Evolutionary conservation across 2,797 vertebrate genomes (phyloP), one percentile per base, ranked within the genome.

Genomic region (Sebastes matsubarae): DNA sequence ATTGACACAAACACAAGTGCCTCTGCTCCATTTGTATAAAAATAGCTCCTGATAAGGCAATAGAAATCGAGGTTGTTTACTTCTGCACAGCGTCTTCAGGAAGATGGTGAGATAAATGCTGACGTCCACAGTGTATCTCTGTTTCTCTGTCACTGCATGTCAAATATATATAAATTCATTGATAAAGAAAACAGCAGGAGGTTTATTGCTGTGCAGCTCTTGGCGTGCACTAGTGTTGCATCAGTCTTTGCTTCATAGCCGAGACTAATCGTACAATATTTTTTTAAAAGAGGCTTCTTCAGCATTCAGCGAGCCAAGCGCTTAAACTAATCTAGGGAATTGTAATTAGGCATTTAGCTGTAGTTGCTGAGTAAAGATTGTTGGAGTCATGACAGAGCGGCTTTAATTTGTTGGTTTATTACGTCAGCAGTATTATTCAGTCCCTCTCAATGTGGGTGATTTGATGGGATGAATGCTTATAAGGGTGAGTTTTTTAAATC

Each of bases 1-100:
- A 82, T 61, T 88, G 89, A 91, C 85, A 87, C 73, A 75, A 81
- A 87, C 75, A 90, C 82, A 77, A 79, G 74, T 78, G 78, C 68
- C 73, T 77, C 55, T 60, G 63, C 75, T 80, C 63, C 57, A 72
- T 84, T 91, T 82, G 81, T 79, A 71, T 77, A 83, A 85, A 89
- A 92, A 85, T 79, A 78, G 55, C 77, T 75, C 32, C 63, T 74
- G 85, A 90, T 91, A 90, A 90, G 74, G 52, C 59, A 76, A 68
- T 20, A 73, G 67, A 87, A 85, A 63, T 7, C 57, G n/a, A 75
- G 59, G 60, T 74, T 86, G 83, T 84, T 90, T 88, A 83, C 81
- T 70, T 87, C 81, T 81, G 36, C 52, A 76, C 32, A 11, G 52
- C 82, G 54, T 81, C 76, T 65, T 66, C 52, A 61, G 72, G 14